Evolutionary conservation across 2,888 invertebrate genomes (phyloP).

Genomic region (Ennomos quercinarius): DNA sequence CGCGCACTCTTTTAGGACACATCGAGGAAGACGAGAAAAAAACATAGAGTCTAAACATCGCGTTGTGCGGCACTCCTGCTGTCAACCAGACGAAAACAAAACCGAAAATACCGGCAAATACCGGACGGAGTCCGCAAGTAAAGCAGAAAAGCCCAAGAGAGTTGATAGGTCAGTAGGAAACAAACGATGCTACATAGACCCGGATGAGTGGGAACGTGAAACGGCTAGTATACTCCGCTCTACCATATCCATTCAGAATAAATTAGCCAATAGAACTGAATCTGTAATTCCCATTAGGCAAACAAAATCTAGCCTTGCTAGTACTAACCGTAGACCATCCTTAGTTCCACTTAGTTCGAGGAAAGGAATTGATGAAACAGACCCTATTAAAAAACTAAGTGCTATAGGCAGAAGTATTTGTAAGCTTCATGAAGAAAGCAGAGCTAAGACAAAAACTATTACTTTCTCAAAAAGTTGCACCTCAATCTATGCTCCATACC

Average conservation of each 20-base stretch:
- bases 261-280: constrained; percentile 63
- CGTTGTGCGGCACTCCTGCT: constrained; percentile 76
- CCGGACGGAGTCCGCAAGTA: constrained; percentile 76
- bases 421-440: constrained; percentile 69
- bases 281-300: constrained; percentile 57
- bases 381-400: constrained; percentile 74
- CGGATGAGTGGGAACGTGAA: constrained; percentile 82
- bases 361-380: constrained; percentile 58
- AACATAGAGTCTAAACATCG: constrained; percentile 73
- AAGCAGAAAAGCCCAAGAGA: constrained; percentile 65
- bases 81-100: constrained; percentile 61
- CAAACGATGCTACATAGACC: constrained; percentile 83
- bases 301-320: constrained; percentile 66
- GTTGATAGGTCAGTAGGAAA: constrained; percentile 81
- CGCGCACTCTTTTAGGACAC: constrained; percentile 78
- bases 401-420: constrained; percentile 77
- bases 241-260: constrained; percentile 78
- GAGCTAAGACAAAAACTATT: constrained; percentile 65
- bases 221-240: constrained; percentile 83
- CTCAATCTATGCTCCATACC: constrained; percentile 73
- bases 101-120: constrained; percentile 58
- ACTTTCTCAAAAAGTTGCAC: constrained; percentile 75
- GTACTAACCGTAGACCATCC: constrained; percentile 53
- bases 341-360: constrained; percentile 59
- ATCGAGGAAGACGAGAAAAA: constrained; percentile 79